Evolutionary conservation across 2,797 vertebrate species (phyloP), one percentile per base, ranked within the genome.

Genomic region (Cirrhinus mrigala): DNA sequence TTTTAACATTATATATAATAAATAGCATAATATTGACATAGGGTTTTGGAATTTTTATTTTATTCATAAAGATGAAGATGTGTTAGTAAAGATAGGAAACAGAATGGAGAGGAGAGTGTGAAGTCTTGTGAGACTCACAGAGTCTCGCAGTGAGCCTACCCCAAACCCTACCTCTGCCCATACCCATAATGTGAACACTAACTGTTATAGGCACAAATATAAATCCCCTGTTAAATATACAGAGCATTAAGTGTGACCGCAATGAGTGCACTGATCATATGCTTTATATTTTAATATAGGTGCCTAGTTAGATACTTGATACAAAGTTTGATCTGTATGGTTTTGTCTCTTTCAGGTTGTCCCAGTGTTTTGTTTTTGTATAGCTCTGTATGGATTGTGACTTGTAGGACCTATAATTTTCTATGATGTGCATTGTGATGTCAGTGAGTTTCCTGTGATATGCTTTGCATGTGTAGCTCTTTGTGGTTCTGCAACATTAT

Each of bases 381-480:
- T 12, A 6, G 37, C 54, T 78, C 37, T 40, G 37, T 40, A 40
- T 40, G 37, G 5, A 40, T 6, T 40, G 37, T 40, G 37, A 40
- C 37, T 40, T 40, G 37, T 40, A 40, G 3, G 37, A 40, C 37
- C 37, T 40, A 7, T 40, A 40, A 6, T 44, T 44, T 44, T 7
- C 40, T 44, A 44, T 44, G 40, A 44, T 44, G 40, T 44, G 40
- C 40, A 44, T 9, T 44, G 40, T 44, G 40, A 9, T 44, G 40
- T 44, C 40, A 1, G 40, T 44, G 40, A 44, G 40, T 44, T 44
- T 46, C 33, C 29, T 58, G 73, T 37, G 29, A 37, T 27, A 27
- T 60, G 75, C 54, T 90, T 90, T 90, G 89, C 84, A 88, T 90
- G 70, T 56, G 50, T 69, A 70, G 75, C 60, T 29, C 37, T 40